Evolutionary conservation across 2,797 vertebrate species (phyloP).

Genomic region (Hylomyscus alleni): DNA sequence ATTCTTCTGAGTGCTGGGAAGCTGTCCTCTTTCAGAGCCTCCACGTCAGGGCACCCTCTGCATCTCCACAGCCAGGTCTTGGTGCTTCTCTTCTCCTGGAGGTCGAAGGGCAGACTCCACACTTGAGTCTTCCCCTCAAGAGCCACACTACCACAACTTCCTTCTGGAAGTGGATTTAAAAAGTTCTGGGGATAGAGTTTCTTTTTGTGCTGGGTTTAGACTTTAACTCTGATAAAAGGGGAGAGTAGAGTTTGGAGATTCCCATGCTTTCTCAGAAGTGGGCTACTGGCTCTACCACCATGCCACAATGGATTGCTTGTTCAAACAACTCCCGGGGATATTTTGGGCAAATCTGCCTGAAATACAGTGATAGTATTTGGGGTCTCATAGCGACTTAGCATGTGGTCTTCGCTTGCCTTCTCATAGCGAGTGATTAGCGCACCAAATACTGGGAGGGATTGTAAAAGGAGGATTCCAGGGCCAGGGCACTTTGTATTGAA

Average conservation of each 20-base stretch:
- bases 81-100: conserved; percentile 21
- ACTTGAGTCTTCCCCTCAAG: not conserved
- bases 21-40: not conserved
- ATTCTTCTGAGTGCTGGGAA: not conserved
- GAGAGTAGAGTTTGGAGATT: not conserved
- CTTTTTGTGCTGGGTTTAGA: not conserved
- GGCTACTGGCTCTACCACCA: not conserved
- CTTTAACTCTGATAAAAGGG: not conserved
- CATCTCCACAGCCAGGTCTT: not conserved
- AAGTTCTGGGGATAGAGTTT: not conserved
- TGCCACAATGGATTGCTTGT: accelerated
- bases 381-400: not conserved
- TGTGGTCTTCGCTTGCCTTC: not conserved
- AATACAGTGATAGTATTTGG: not conserved
- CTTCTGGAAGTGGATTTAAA: not conserved
- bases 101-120: not conserved
- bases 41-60: not conserved
- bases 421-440: not conserved
- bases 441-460: not conserved
- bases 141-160: not conserved
- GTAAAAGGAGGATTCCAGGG: not conserved
- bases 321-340: not conserved
- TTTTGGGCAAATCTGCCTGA: not conserved
- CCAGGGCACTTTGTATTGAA: not conserved
- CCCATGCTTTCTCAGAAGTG: not conserved